These are phyloP conservation scores for Chrysogorgia sp. DNA, from an alignment of 92 coral and sea anemone genomes.

Conservation along the genomic window DNA sequence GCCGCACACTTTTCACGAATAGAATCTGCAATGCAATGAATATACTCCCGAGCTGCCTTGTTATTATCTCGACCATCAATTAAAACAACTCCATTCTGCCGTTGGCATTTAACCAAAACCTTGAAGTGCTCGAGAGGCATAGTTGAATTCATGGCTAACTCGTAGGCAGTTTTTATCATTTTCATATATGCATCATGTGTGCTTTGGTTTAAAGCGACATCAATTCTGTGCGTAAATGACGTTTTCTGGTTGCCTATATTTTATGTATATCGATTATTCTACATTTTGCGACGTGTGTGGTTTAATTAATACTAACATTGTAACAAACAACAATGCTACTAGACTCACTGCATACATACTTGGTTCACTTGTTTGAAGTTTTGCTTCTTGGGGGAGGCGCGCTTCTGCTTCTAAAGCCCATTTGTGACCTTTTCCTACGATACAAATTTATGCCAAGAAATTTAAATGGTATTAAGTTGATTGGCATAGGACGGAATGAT, in stretches of 20 bases:
- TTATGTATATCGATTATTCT: too few species aligned
- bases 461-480: too few species aligned
- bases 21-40: slow-evolving; percentile 1
- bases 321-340: too few species aligned
- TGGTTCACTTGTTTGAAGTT: neutral
- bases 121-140: neutral
- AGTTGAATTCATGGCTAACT: neutral
- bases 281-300: too few species aligned
- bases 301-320: too few species aligned
- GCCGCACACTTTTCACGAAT: slow-evolving; percentile 19
- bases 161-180: neutral
- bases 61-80: neutral
- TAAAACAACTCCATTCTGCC: neutral
- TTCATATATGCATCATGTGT: neutral
- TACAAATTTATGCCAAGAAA: too few species aligned
- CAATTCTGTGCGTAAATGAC: neutral
- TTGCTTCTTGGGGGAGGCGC: neutral
- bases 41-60: too few species aligned
- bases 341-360: too few species aligned
- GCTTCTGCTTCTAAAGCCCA: neutral
- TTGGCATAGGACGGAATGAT: neutral
- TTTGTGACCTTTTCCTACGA: neutral
- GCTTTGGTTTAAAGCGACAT: neutral
- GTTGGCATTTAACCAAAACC: too few species aligned
- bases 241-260: neutral